Conservation (phyloP, 2,113 vertebrate genomes). For the Pollimyrus isidori region DNA sequence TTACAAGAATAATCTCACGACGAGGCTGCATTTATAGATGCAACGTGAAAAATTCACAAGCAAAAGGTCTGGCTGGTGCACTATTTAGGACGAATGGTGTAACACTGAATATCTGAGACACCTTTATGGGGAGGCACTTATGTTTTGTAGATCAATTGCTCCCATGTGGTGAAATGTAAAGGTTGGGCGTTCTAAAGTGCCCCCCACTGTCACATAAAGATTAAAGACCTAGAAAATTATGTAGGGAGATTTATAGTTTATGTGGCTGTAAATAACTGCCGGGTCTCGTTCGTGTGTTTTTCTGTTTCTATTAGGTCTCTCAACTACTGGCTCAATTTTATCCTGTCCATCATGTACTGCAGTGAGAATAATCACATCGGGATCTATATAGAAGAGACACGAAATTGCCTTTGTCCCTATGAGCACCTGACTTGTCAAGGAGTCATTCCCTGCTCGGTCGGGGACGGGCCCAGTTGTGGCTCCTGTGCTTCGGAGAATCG, state of each 20-base stretch:
- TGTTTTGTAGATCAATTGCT: not conserved
- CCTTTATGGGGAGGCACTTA: not conserved
- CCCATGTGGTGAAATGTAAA: slow-evolving; percentile 1
- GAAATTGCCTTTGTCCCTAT: slow-evolving; percentile 77
- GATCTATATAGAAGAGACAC: slow-evolving; percentile 76
- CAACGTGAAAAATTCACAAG: not conserved
- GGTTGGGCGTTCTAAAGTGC: not conserved
- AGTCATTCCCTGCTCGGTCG: slow-evolving; percentile 77
- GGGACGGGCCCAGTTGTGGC: slow-evolving; percentile 71
- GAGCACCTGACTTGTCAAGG: slow-evolving; percentile 80
- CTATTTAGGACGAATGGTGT: not conserved
- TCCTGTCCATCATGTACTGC: slow-evolving; percentile 89
- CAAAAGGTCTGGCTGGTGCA: not conserved
- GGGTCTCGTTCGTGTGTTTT: not conserved
- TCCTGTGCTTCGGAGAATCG: slow-evolving; percentile 81
- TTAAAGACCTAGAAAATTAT: slow-evolving; percentile 12
- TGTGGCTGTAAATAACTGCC: not conserved
- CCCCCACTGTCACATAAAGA: not conserved
- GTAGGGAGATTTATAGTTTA: not conserved
- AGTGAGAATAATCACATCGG: slow-evolving; percentile 76
- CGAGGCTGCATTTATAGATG: not conserved
- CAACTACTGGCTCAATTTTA: slow-evolving; percentile 76
- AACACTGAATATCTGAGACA: not conserved
- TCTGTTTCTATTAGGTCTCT: slow-evolving; percentile 62
- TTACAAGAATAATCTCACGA: not conserved